phyloP scores from a whole-genome alignment of 2,797 vertebrate species.

The Silurus lanzhouensis region DNA sequence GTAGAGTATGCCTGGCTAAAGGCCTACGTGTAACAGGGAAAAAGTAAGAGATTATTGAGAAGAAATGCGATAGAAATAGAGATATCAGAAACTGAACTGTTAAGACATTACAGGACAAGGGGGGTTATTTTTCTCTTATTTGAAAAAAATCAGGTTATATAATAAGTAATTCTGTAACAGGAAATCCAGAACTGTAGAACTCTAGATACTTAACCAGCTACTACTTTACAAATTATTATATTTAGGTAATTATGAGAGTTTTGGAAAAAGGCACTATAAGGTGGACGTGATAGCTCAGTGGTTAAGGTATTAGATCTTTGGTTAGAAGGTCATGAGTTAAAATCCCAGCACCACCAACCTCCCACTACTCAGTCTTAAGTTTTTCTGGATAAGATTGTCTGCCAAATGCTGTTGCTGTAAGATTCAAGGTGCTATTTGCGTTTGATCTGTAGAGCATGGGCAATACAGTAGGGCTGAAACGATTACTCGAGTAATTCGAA shows the following conservation, averaged over 20 bases:
- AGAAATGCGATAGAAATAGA: not conserved
- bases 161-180: too few species aligned
- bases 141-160: not conserved
- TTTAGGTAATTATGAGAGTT: not conserved
- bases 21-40: slow-evolving; percentile 73
- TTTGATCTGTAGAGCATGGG: too few species aligned
- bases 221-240: not conserved
- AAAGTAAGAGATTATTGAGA: not conserved
- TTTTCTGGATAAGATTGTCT: too few species aligned
- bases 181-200: not conserved
- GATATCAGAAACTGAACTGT: not conserved
- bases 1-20: slow-evolving; percentile 92
- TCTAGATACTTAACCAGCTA: not conserved
- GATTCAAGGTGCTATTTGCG: not conserved
- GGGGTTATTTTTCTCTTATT: not conserved
- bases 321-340: too few species aligned
- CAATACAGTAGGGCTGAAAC: too few species aligned
- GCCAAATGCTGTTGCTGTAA: too few species aligned
- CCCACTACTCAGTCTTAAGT: too few species aligned
- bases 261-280: too few species aligned
- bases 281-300: too few species aligned
- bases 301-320: too few species aligned
- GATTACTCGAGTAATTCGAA: too few species aligned
- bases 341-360: too few species aligned
- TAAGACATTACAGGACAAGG: not conserved